Conservation (phyloP, 2,797 vertebrate genomes). For the Acropternis orthonyx region DNA sequence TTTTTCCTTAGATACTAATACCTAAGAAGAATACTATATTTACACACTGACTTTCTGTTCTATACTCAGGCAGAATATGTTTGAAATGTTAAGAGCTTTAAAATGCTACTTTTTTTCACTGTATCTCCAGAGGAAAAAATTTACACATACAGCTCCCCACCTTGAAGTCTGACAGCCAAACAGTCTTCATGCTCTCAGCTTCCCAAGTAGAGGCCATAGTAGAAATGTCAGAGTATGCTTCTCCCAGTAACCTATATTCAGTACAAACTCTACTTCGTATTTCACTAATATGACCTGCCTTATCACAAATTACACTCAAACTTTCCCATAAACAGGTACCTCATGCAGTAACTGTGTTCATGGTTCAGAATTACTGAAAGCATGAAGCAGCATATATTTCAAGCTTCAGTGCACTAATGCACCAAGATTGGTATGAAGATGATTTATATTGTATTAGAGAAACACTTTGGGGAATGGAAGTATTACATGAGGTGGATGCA, state of each 20-base stretch:
- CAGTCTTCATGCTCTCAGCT: background rate
- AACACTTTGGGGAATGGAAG: background rate
- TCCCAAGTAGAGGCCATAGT: background rate
- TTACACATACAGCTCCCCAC: background rate
- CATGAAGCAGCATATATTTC: background rate
- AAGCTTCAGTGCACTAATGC: background rate
- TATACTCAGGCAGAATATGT: background rate
- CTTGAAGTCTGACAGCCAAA: background rate
- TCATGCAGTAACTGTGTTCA: background rate
- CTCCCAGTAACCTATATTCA: background rate
- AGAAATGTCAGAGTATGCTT: background rate
- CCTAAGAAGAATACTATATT: background rate
- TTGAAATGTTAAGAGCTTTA: background rate
- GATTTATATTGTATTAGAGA: background rate
- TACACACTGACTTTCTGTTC: accelerated
- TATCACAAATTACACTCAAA: background rate
- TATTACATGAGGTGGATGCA: background rate
- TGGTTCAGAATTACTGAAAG: background rate
- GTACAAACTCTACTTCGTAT: background rate
- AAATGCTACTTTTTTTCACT: background rate
- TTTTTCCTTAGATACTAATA: background rate
- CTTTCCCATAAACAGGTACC: background rate
- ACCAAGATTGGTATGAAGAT: background rate
- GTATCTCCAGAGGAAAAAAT: background rate
- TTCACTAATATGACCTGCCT: background rate